phyloP scores from a whole-genome alignment of 2,113 vertebrate genomes.

The Chunga burmeisteri region DNA sequence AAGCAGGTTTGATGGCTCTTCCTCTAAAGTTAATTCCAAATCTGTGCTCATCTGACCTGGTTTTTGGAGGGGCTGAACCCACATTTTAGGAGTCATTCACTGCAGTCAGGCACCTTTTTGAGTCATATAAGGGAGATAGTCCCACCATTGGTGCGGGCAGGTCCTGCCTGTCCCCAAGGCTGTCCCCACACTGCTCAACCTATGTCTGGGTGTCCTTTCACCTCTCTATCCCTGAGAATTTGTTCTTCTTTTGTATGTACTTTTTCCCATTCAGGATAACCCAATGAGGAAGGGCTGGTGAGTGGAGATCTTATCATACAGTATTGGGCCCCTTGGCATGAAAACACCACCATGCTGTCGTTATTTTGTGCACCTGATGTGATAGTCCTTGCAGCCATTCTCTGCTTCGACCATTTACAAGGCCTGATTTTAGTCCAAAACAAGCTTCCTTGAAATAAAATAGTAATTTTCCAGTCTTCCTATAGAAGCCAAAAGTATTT shows the following conservation, averaged over 20 bases:
- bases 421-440: slow-evolving; percentile 53
- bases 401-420: slow-evolving; percentile 6
- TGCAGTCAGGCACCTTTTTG: neutral
- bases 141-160: neutral
- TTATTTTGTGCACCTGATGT: slow-evolving; percentile 27
- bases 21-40: neutral
- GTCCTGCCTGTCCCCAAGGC: neutral
- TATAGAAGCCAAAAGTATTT: slow-evolving; percentile 63
- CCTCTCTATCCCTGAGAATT: neutral
- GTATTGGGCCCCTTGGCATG: neutral
- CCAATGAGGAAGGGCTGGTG: neutral
- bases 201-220: neutral
- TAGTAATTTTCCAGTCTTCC: slow-evolving; percentile 47
- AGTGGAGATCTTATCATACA: neutral
- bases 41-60: neutral
- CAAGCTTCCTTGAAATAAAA: slow-evolving; percentile 60
- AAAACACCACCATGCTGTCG: neutral
- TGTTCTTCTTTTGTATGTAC: neutral
- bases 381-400: neutral
- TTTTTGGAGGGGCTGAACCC: neutral
- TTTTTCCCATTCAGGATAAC: neutral
- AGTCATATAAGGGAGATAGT: neutral
- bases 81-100: neutral
- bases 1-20: neutral
- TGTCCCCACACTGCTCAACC: neutral